A percentile compares a stretch with the other conserved stretches of the same genome.
phyloP scores from a whole-genome alignment of 2,888 invertebrate genomes.

The Cinara cedri region DNA sequence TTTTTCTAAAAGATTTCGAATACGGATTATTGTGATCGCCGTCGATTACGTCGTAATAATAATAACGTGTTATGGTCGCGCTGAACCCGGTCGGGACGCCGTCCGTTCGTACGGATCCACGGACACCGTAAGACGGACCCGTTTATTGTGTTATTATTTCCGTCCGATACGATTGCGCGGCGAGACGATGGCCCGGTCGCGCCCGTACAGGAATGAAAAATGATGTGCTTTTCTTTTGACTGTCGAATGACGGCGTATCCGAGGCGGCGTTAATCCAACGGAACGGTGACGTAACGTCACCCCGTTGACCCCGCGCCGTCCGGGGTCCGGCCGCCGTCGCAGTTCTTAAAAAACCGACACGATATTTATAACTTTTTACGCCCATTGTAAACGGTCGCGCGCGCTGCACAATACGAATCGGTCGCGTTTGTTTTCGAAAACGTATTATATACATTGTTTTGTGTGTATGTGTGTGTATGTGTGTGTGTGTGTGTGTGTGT shows the following conservation, averaged over 20 bases:
- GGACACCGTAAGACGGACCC: no score
- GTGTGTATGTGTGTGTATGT: not conserved
- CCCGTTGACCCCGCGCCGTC: not conserved
- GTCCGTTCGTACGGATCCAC: no score
- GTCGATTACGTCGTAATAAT: no score
- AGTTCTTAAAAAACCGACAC: constrained; percentile 41
- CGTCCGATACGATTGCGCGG: no score
- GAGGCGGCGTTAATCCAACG: not conserved
- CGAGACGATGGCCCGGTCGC: no score
- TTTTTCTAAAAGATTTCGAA: no score
- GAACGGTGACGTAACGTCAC: not conserved
- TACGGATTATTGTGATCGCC: no score
- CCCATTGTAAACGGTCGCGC: constrained; percentile 26
- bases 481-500: not conserved
- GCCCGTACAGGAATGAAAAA: no score
- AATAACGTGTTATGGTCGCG: no score
- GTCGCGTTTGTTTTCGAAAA: constrained; percentile 42
- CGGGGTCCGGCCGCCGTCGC: not conserved
- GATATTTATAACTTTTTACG: constrained; percentile 49
- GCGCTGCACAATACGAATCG: constrained; percentile 25
- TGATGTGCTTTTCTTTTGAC: no score
- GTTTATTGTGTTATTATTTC: no score
- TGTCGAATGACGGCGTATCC: not conserved
- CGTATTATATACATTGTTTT: not conserved
- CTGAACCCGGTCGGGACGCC: no score